Conservation (phyloP, 2,113 vertebrate species). For the Oxyura jamaicensis region DNA sequence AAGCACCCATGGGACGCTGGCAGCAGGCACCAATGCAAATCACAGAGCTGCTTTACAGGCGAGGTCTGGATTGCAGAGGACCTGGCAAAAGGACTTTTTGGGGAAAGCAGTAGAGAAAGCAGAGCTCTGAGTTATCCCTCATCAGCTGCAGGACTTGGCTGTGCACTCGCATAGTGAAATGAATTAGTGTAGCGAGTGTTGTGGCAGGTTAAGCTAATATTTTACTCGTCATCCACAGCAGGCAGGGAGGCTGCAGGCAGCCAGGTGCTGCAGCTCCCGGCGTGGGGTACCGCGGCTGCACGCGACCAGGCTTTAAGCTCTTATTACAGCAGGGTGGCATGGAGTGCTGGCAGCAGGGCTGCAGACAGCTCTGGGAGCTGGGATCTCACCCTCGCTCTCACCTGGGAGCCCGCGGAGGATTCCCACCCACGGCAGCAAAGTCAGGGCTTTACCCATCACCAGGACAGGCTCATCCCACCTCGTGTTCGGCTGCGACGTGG, state of each 20-base stretch:
- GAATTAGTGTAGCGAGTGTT: background rate
- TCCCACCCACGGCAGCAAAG: background rate
- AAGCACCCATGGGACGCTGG: background rate
- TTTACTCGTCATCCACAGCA: background rate
- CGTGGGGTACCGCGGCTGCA: rapidly evolving
- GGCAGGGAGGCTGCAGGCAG: background rate
- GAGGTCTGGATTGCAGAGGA: background rate
- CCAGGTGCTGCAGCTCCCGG: background rate
- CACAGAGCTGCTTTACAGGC: rapidly evolving
- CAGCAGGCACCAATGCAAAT: background rate
- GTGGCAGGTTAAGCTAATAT: background rate
- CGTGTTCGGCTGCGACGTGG: rapidly evolving
- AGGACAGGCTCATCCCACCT: background rate
- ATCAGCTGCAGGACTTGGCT: background rate
- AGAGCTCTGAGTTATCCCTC: background rate
- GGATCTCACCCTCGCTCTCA: background rate
- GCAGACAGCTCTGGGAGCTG: background rate
- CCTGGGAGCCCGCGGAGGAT: background rate
- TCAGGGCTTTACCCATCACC: background rate
- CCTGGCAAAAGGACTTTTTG: background rate
- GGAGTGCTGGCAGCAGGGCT: background rate
- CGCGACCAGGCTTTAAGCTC: background rate
- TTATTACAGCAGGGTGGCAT: background rate
- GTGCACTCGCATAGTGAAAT: background rate
- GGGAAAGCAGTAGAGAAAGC: background rate